A percentile compares a stretch with the other conserved stretches of the same genome.
phyloP scores from a whole-genome alignment of 2,113 vertebrate genomes.

The Microtus ochrogaster region DNA sequence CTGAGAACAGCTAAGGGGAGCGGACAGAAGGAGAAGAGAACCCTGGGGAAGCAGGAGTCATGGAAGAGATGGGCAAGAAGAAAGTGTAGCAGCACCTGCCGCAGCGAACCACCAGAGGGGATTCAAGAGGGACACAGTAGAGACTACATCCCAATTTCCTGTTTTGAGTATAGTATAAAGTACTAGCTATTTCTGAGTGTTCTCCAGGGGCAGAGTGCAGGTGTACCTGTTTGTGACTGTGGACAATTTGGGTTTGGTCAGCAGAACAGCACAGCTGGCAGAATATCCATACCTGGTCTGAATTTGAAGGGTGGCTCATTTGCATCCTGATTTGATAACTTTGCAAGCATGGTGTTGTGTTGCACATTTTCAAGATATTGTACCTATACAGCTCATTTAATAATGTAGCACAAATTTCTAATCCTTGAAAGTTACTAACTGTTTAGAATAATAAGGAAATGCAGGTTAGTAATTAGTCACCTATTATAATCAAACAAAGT shows the following conservation, averaged over 20 bases:
- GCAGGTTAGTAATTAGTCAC: too few relatives aligned
- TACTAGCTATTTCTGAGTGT: rapidly evolving
- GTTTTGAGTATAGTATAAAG: not conserved
- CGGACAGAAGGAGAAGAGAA: not conserved
- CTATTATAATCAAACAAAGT: too few relatives aligned
- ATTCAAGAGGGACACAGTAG: not conserved
- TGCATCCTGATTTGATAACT: not conserved
- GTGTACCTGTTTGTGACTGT: not conserved
- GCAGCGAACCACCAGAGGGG: not conserved
- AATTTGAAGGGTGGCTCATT: rapidly evolving
- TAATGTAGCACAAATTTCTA: too few relatives aligned
- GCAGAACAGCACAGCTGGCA: rapidly evolving
- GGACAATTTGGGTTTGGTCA: not conserved
- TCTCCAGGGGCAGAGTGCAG: not conserved
- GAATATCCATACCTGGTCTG: not conserved
- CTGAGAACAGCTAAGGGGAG: rapidly evolving
- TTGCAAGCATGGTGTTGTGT: rapidly evolving
- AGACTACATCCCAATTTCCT: rapidly evolving
- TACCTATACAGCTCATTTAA: too few relatives aligned
- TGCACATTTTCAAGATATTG: too few relatives aligned
- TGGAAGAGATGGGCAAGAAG: not conserved
- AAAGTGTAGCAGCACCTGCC: rapidly evolving
- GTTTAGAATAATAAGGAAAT: too few relatives aligned
- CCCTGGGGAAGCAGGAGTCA: not conserved
- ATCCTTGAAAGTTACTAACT: too few relatives aligned